Base-by-base conservation (phyloP, 2,888 invertebrate species). In the Rhagophthalmus giganteus region DNA sequence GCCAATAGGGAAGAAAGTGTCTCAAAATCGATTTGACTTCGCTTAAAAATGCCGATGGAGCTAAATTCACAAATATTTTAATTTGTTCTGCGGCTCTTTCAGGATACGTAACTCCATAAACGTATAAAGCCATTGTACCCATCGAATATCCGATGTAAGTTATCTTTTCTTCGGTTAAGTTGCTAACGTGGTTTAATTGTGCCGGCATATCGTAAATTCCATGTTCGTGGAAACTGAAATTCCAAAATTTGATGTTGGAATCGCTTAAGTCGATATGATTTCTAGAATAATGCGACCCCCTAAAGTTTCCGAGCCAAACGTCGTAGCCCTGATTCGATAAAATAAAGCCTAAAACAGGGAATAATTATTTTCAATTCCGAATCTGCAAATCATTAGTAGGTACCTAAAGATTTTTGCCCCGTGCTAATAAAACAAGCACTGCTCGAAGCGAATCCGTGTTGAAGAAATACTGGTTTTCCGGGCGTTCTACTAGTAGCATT, bases 261-360 rank as follows among this genome's bases (percentile, higher is more conserved):
- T 42, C 44, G 2, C 27, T 41, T 28, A 52, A 44, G 12, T 37
- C 25, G 10, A 24, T 13, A 33, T 58, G 54, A 4, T 33, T 39
- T 11, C 48, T 51, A 2, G 54, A 54, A 52, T 56, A 56, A 10
- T 33, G 50, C 1, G 52, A 45, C n/a, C 58, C 58, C 39, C 58
- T 51, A 6, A 56, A 49, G 26, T 58, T 58, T n/a, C 56, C 58
- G 6, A 58, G 15, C 58, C 58, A 58, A 2, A 58, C 52, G 31
- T 58, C 58, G 32, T 56, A 56, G 6, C 56, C 58, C 16, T 31
- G 14, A 8, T 56, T 52, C 1, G 52, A 31, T 15, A 58, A 49
- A 33, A 54, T 45, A 16, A 56, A 49, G 1, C 40, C 58, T 58
- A 25, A 20, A 20, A 20, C n/a, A n/a, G n/a, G n/a, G 10, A 48